A percentile compares a stretch with the other conserved stretches of the same genome.
Conservation (phyloP, 1,140 invertebrate species). For the Macrostomum lignano region DNA sequence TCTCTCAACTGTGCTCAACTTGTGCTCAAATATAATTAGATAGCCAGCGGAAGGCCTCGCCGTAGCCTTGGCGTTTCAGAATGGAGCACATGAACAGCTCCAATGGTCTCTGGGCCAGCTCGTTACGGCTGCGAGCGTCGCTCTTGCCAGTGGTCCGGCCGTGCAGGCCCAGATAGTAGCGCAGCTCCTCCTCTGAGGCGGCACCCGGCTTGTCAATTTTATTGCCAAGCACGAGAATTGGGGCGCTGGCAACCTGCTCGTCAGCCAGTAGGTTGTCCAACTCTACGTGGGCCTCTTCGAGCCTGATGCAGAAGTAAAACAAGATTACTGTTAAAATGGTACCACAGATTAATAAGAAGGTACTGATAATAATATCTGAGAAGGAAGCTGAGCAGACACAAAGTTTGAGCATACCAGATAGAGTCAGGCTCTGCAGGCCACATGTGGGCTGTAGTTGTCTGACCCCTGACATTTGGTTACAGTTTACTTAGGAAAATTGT, state of each 20-base stretch:
- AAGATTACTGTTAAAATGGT: too few relatives aligned
- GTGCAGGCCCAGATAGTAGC: constrained; percentile 63
- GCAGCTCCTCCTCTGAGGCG: constrained; percentile 78
- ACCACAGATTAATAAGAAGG: too few relatives aligned
- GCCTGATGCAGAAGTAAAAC: neutral
- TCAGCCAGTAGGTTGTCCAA: constrained; percentile 49
- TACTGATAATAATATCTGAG: too few relatives aligned
- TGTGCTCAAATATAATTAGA: constrained; percentile 57
- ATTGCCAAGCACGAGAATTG: constrained; percentile 84
- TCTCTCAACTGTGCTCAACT: too few relatives aligned
- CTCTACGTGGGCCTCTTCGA: neutral
- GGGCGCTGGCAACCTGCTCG: constrained; percentile 76
- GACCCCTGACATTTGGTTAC: too few relatives aligned
- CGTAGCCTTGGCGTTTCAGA: constrained; percentile 90
- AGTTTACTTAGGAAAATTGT: too few relatives aligned
- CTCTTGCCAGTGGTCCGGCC: constrained; percentile 85
- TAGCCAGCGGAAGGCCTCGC: constrained; percentile 96
- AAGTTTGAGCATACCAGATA: too few relatives aligned
- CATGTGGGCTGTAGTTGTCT: too few relatives aligned
- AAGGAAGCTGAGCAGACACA: too few relatives aligned
- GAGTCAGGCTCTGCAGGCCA: too few relatives aligned
- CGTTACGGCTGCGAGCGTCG: too few relatives aligned
- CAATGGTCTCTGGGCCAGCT: constrained; percentile 72
- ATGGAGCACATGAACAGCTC: constrained; percentile 99
- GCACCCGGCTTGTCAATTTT: constrained; percentile 92